phyloP scores from a whole-genome alignment of 1,140 invertebrate species.

The Magallana angulata region DNA sequence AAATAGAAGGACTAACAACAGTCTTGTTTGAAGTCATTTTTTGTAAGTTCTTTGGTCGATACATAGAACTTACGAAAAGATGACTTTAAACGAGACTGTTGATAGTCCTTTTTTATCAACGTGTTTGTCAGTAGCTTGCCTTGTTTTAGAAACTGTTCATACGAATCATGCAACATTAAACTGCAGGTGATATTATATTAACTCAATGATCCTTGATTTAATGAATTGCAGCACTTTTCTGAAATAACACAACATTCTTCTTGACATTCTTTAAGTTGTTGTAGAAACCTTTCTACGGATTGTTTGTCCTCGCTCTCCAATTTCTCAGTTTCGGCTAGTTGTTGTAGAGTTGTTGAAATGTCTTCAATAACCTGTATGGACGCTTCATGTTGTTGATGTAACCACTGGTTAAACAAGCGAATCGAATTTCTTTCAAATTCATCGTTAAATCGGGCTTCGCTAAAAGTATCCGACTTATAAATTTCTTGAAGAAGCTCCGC shows the following conservation, averaged over 20 bases:
- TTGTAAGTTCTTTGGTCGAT: no score
- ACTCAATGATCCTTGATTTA: no score
- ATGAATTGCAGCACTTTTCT: not conserved
- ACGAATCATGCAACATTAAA: no score
- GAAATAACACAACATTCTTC: not conserved
- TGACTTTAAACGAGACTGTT: no score
- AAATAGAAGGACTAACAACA: no score
- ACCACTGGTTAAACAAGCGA: not conserved
- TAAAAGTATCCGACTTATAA: not conserved
- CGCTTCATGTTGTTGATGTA: not conserved
- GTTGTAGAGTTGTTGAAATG: not conserved
- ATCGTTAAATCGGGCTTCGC: not conserved
- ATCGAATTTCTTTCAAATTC: slow-evolving; percentile 22
- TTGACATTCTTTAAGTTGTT: not conserved
- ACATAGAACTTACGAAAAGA: no score
- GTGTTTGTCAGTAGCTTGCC: no score
- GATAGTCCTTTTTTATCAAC: no score
- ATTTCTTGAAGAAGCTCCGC: not conserved
- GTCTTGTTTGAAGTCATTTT: no score
- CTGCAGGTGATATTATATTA: no score
- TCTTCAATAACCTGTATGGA: not conserved
- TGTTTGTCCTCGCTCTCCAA: not conserved
- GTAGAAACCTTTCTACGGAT: not conserved
- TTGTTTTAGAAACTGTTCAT: no score
- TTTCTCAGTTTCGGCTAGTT: not conserved